phyloP scores from a whole-genome alignment of 2,113 vertebrate species.

The Gambusia holbrooki region DNA sequence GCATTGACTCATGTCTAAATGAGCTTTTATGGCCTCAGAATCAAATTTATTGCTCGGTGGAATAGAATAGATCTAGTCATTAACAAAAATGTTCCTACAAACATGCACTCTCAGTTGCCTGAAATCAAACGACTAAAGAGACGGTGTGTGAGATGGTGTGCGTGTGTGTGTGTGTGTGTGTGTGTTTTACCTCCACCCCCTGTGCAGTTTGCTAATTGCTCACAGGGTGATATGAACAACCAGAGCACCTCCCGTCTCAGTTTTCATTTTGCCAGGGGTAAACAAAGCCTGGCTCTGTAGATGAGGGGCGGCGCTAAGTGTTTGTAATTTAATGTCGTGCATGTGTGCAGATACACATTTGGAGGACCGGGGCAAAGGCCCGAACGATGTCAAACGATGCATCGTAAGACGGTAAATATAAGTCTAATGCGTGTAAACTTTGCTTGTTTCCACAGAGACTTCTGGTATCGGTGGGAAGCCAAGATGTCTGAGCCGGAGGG shows the following conservation, averaged over 20 bases:
- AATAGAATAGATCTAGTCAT: background rate
- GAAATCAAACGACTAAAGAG: constrained; percentile 23
- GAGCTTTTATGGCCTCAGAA: too few relatives aligned
- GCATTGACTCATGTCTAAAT: too few relatives aligned
- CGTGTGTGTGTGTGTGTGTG: background rate
- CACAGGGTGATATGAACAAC: constrained; percentile 70
- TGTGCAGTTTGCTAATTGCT: constrained; percentile 73
- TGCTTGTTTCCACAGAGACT: constrained; percentile 45
- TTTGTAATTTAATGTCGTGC: constrained; percentile 9
- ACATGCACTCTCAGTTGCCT: background rate
- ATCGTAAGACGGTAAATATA: constrained; percentile 50
- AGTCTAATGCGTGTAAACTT: constrained; percentile 1
- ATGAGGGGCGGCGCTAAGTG: constrained; percentile 34
- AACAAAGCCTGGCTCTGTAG: constrained; percentile 59
- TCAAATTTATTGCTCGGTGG: too few relatives aligned
- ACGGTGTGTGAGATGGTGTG: constrained; percentile 30
- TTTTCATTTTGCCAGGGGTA: constrained; percentile 64
- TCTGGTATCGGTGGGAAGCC: constrained; percentile 64
- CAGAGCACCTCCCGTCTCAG: constrained; percentile 55
- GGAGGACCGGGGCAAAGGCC: background rate
- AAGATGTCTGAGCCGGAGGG: constrained; percentile 73
- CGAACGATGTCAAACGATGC: constrained; percentile 43
- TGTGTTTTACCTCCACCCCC: constrained; percentile 56
- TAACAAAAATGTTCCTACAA: background rate
- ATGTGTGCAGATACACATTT: background rate